phyloP scores from a whole-genome alignment of 2,797 vertebrate genomes.

The Hafferia zeledoni region DNA sequence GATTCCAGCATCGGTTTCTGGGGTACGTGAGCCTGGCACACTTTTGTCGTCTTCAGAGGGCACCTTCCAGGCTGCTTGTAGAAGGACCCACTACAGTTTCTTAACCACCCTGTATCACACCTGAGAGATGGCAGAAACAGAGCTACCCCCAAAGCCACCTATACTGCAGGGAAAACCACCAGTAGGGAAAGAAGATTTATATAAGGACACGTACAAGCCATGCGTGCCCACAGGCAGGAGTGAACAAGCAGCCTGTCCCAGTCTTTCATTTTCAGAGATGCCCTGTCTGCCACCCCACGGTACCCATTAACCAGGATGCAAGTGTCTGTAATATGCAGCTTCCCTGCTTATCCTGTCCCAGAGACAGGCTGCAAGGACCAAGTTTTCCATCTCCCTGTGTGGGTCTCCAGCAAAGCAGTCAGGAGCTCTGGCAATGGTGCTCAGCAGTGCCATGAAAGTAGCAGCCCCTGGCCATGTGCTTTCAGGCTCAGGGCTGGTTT shows the following conservation, averaged over 20 bases:
- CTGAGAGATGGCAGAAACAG: background rate
- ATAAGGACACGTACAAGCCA: background rate
- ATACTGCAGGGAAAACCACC: background rate
- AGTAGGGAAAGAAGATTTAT: background rate
- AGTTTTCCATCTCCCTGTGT: background rate
- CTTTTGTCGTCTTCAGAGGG: background rate
- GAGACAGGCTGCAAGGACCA: background rate
- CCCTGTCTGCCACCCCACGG: background rate
- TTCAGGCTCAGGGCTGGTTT: background rate
- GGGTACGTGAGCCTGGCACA: background rate
- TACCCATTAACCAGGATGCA: background rate
- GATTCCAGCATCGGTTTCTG: background rate
- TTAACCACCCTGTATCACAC: background rate
- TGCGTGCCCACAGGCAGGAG: background rate
- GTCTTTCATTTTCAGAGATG: background rate
- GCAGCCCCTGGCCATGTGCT: background rate
- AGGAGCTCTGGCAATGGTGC: background rate
- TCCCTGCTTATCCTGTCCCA: background rate
- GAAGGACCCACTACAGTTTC: background rate
- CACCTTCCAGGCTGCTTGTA: background rate
- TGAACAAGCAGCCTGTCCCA: background rate
- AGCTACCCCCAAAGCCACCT: background rate
- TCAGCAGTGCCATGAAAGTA: rapidly evolving
- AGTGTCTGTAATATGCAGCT: background rate
- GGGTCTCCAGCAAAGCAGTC: background rate